Evolutionary conservation across 2,113 vertebrate genomes (phyloP).

Genomic region (zebrafish (Danio rerio)): DNA sequence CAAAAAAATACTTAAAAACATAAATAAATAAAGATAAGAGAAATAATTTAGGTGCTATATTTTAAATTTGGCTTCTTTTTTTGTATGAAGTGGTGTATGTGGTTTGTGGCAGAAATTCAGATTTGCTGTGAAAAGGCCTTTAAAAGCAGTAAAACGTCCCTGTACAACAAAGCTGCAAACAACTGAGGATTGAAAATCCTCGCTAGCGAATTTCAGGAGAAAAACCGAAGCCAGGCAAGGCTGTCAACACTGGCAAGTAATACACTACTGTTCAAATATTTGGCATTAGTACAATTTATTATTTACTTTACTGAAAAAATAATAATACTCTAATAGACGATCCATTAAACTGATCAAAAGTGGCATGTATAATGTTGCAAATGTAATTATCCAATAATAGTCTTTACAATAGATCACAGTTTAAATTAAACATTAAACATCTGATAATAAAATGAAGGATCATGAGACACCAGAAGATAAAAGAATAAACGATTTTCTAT

Average conservation of each 20-base stretch:
- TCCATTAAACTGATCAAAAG: background rate
- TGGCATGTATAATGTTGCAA: background rate
- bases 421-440: too few relatives aligned
- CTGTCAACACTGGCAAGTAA: background rate
- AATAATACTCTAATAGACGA: background rate
- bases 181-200: background rate
- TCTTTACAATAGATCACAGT: too few relatives aligned
- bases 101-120: background rate
- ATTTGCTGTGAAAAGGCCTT: constrained; percentile 13
- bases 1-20: background rate
- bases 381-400: too few relatives aligned
- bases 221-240: constrained; percentile 14
- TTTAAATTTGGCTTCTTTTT: background rate
- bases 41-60: background rate
- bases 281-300: background rate
- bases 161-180: background rate
- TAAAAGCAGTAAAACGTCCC: background rate
- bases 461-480: background rate
- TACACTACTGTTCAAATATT: background rate
- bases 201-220: background rate
- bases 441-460: background rate
- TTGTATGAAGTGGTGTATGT: background rate
- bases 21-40: background rate
- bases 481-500: too few relatives aligned
- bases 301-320: background rate